phyloP scores from a whole-genome alignment of 2,113 vertebrate species.

The Nymphicus hollandicus region DNA sequence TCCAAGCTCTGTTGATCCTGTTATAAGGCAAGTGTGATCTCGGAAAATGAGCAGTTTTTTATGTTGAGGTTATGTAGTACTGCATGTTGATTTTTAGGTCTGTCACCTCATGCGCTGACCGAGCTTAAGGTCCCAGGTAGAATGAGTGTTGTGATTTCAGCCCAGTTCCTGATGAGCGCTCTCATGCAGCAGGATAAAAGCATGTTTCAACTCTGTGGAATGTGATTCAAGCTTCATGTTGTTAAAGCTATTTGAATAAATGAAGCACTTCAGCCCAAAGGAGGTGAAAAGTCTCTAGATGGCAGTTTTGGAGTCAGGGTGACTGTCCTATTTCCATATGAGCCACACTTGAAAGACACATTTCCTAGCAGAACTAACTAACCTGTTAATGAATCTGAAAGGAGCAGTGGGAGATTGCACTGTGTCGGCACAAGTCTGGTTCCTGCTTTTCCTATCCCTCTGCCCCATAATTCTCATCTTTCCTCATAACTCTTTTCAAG shows the following conservation, averaged over 20 bases:
- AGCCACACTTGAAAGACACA: fast-evolving
- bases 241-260: neutral
- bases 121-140: neutral
- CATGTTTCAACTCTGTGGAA: neutral
- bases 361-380: neutral
- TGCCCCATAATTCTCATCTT: neutral
- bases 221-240: fast-evolving
- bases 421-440: neutral
- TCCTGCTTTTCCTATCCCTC: neutral
- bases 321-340: fast-evolving
- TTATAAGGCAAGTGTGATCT: neutral
- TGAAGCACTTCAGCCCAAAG: neutral
- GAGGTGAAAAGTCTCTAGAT: neutral
- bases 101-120: neutral
- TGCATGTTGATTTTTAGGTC: neutral
- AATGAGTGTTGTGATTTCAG: neutral
- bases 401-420: neutral
- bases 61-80: neutral
- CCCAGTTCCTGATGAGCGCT: neutral
- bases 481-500: neutral
- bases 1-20: neutral
- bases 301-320: neutral
- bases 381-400: neutral
- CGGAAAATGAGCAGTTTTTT: neutral
- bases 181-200: neutral